Percentiles rank a stretch among this genome's conserved stretches.
These are phyloP conservation scores for Excalfactoria chinensis DNA, from an alignment of 2,113 vertebrate genomes.

Conservation along the genomic window DNA sequence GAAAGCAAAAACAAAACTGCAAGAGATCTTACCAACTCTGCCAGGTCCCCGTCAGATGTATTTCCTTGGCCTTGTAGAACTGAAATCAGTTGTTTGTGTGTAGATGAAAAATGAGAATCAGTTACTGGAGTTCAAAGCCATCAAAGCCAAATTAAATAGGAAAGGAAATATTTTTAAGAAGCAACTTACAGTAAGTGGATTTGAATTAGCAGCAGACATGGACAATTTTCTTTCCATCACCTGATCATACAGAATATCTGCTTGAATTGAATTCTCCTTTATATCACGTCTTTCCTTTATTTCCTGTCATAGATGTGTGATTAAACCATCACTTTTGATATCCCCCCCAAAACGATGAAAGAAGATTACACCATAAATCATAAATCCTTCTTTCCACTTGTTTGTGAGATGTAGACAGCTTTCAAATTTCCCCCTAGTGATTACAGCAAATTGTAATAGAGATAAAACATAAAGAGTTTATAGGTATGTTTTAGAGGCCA, in stretches of 20 bases:
- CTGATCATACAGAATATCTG: slow-evolving; percentile 22
- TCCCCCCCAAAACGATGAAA: slow-evolving; percentile 35
- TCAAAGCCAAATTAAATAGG: slow-evolving; percentile 53
- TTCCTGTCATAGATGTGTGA: slow-evolving; percentile 53
- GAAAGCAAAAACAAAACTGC: neutral
- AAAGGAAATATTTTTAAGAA: slow-evolving; percentile 69
- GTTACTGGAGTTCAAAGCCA: slow-evolving; percentile 42
- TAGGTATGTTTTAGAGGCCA: neutral
- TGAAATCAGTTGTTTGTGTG: slow-evolving; percentile 11
- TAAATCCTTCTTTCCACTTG: slow-evolving; percentile 25
- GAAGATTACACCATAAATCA: slow-evolving; percentile 55
- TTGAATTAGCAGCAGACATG: slow-evolving; percentile 57
- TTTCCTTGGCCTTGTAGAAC: neutral
- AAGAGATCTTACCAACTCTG: neutral
- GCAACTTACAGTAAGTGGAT: slow-evolving; percentile 37
- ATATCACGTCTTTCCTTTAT: slow-evolving; percentile 40
- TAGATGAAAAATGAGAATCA: slow-evolving; percentile 37
- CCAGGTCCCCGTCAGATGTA: neutral
- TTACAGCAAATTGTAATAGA: slow-evolving; percentile 29
- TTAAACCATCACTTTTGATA: slow-evolving; percentile 64
- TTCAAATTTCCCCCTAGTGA: slow-evolving; percentile 18
- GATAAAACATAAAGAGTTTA: slow-evolving; percentile 14
- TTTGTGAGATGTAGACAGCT: slow-evolving; percentile 24
- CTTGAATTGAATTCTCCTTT: slow-evolving; percentile 44
- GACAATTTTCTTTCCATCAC: slow-evolving; percentile 4